Percentiles rank a stretch among this genome's conserved stretches.
These are phyloP conservation scores for Sternotherus odoratus DNA, from an alignment of 2,797 vertebrate genomes.

Conservation along the genomic window DNA sequence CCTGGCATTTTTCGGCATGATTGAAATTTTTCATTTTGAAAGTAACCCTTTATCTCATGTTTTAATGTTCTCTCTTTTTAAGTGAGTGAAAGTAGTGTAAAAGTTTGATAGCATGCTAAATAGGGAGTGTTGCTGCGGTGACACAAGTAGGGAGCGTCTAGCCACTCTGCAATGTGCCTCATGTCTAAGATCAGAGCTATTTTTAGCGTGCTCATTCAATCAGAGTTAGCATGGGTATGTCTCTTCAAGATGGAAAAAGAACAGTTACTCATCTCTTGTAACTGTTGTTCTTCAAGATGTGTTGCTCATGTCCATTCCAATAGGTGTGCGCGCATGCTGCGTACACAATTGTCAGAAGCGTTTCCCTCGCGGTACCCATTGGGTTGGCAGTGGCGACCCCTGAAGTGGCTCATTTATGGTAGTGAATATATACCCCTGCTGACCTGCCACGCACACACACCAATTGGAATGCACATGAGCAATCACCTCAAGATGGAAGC, in stretches of 20 bases:
- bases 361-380: no score
- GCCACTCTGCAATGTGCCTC: not conserved
- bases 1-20: not conserved
- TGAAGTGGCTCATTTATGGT: no score
- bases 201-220: not conserved
- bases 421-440: no score
- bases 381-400: no score
- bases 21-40: not conserved
- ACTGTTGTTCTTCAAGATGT: no score
- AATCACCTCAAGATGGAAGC: no score
- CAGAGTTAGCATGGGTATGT: not conserved
- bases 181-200: not conserved
- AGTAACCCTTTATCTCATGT: not conserved
- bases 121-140: not conserved
- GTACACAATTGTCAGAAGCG: no score
- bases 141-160: not conserved
- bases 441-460: no score
- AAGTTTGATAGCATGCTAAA: not conserved
- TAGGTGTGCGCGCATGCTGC: no score
- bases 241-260: not conserved
- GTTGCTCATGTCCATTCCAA: no score
- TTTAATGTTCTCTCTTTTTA: not conserved
- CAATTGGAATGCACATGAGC: no score
- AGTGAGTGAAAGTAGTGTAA: not conserved
- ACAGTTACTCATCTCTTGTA: no score